Evolutionary conservation across 2,888 invertebrate species (phyloP), one percentile per base, ranked within the genome.

Genomic region (Eupithecia centaureata): DNA sequence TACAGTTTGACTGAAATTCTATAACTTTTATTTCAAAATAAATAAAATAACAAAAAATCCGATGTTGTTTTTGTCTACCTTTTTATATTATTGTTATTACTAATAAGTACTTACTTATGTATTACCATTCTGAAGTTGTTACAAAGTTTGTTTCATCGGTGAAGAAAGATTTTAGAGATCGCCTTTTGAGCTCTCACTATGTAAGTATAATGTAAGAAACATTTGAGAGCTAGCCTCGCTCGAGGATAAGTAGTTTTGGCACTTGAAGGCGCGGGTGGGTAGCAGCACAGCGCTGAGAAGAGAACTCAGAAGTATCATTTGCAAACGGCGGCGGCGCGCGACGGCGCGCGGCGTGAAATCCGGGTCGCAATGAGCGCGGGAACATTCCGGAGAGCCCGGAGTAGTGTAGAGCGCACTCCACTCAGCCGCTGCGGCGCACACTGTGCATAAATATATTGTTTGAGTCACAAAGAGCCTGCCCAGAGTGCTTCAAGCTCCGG

Each of bases 331-430:
- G n/a, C n/a, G n/a, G n/a, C n/a, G n/a, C n/a, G n/a, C n/a, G n/a
- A n/a, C n/a, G n/a, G n/a, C n/a, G n/a, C n/a, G n/a, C n/a, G n/a
- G 69, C 27, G 63, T 22, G 61, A 67, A 65, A 70, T 67, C 69
- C 65, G 68, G 71, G 71, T 71, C 70, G 61, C 68, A 35, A 32
- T 70, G 61, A 73, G 71, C 54, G 65, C 71, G 66, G 67, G 51
- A 67, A 65, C 38, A 60, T 54, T 67, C 70, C 62, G 52, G 56
- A 56, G 59, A 42, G 64, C 87, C 88, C 86, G 87, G 1, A 13
- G 52, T 13, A 27, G 15, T 27, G 27, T 13, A 25, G 56, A 57
- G 59, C 51, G 63, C 63, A 52, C 67, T 67, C 63, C 47, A 61
- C 65, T 57, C 42, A 2, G 38, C 38, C 5, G 5, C n/a, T n/a